These are phyloP conservation scores for Drosophila nebulosa DNA, from an alignment of 1,140 invertebrate species.

Conservation along the genomic window DNA sequence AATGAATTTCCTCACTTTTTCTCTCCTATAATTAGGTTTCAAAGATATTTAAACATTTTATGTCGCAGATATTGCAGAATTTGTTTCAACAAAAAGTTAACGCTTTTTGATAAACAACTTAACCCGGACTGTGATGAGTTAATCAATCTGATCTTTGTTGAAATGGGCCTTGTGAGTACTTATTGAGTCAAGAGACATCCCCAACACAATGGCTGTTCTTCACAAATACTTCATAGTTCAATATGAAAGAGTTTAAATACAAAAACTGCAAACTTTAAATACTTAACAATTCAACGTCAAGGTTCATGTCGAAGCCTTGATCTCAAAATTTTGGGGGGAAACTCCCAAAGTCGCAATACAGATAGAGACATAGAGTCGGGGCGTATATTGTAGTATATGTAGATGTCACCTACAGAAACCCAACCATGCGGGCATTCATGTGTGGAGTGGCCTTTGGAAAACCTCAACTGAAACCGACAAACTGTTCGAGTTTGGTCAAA, in stretches of 20 bases:
- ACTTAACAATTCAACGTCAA: slow-evolving; percentile 67
- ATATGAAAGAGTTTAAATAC: slow-evolving; percentile 21
- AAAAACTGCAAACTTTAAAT: slow-evolving; percentile 42
- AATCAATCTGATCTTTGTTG: background rate
- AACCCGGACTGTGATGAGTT: too few relatives aligned
- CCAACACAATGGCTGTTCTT: slow-evolving; percentile 20
- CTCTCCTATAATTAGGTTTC: too few relatives aligned
- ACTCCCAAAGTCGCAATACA: slow-evolving; percentile 37
- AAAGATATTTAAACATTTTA: too few relatives aligned
- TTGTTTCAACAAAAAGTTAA: too few relatives aligned
- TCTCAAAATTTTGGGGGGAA: slow-evolving; percentile 58
- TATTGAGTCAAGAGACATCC: background rate
- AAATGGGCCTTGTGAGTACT: background rate
- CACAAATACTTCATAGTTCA: slow-evolving; percentile 36
- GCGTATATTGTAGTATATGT: slow-evolving; percentile 2
- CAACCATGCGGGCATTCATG: background rate
- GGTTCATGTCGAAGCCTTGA: slow-evolving; percentile 61
- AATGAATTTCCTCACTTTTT: too few relatives aligned
- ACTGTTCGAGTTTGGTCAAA: background rate
- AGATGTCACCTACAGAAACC: slow-evolving; percentile 15
- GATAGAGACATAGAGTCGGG: background rate
- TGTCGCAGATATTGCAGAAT: too few relatives aligned
- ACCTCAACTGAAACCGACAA: slow-evolving; percentile 35
- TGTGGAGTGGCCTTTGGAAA: slow-evolving; percentile 63
- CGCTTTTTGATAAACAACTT: too few relatives aligned